Evolutionary conservation across 2,888 invertebrate genomes (phyloP), one percentile per base, ranked within the genome.

Genomic region (Lomographa bimaculata): DNA sequence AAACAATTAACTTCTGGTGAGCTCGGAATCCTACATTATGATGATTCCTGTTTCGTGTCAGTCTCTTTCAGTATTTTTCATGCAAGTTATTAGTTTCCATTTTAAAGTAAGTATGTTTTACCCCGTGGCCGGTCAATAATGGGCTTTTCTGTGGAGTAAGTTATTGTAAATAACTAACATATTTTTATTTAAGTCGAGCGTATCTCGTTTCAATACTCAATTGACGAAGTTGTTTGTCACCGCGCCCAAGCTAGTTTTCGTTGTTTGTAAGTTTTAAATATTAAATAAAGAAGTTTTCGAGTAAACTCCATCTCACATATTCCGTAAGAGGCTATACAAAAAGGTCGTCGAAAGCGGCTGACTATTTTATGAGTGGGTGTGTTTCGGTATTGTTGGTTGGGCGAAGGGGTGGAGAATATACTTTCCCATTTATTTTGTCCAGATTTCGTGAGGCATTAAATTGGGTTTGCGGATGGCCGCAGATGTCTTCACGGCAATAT

Each of bases 391-490:
- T 50, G 51, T 54, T 49, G 36, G 42, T 28, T 32, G 41, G 29
- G 29, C 28, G 37, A 34, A 46, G 35, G 50, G 38, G 40, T 43
- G 30, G 37, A 43, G 27, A 26, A 39, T 33, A 26, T 49, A 49
- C 34, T 49, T 50, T 47, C 50, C 58, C 66, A 76, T 79, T 76
- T 79, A 77, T 76, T 78, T 73, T 71, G 76, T 78, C 67, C 71
- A 73, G 73, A 75, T 76, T 80, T 75, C 60, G 71, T 73, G 79
- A 74, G 66, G 79, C 79, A 81, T 82, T 74, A 80, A 80, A 83
- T 83, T 82, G 76, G 77, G 71, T 80, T 72, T 71, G 70, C 68
- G 72, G 77, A 54, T 68, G 72, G 69, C 68, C 75, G 70, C 81
- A 80, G 80, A 75, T 79, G 80, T 80, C 79, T 73, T 75, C 72